A percentile compares a stretch with the other conserved stretches of the same genome.
Conservation (phyloP, 2,888 invertebrate species). For the Chrysolina haemoptera region DNA sequence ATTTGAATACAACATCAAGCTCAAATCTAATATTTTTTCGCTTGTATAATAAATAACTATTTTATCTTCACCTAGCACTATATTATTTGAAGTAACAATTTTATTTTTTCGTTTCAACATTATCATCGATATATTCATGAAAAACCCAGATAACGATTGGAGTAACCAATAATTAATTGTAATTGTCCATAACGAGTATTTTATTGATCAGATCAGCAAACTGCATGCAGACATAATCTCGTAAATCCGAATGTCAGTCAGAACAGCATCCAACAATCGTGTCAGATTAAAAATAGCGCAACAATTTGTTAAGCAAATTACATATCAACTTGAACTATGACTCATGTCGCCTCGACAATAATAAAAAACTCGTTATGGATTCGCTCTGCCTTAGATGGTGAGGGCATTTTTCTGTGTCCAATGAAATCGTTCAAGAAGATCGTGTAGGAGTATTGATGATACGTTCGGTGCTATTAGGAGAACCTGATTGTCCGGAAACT, state of each 20-base stretch:
- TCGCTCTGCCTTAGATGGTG: constrained; percentile 6
- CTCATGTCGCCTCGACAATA: constrained; percentile 34
- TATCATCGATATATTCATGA: not conserved
- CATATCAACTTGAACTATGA: constrained; percentile 26
- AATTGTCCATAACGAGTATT: constrained; percentile 14
- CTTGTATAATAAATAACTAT: no score
- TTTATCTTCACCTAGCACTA: no score
- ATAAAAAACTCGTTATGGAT: constrained; percentile 29
- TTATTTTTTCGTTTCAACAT: no score
- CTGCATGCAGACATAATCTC: constrained; percentile 16
- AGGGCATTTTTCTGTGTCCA: not conserved
- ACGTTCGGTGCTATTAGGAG: not conserved
- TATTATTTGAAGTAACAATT: no score
- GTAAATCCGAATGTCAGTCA: constrained; percentile 18
- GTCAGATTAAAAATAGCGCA: constrained; percentile 28
- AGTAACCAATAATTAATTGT: no score
- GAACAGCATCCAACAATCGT: constrained; percentile 1
- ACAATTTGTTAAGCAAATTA: constrained; percentile 43
- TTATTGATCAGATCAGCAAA: not conserved
- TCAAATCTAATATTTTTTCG: no score
- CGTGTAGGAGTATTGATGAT: not conserved
- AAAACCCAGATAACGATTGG: no score
- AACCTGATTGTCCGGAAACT: constrained; percentile 30
- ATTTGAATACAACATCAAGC: no score
- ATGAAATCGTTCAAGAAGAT: no score